Evolutionary conservation across 2,888 invertebrate species (phyloP), one percentile per base, ranked within the genome.

Genomic region (Hyppa rectilinea): DNA sequence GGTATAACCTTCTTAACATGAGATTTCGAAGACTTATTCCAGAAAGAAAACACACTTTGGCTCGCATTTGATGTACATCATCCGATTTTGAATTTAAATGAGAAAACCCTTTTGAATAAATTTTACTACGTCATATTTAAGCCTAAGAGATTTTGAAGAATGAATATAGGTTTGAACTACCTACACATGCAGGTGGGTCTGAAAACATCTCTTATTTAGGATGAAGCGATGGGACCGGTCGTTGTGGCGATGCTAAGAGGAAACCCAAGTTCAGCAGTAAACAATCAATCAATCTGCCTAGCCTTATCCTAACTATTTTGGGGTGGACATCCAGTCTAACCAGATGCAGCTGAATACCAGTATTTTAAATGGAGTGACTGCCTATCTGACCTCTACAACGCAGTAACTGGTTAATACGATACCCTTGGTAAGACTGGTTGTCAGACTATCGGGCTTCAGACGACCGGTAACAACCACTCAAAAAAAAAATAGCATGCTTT

Each of bases 81-180:
- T 62, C 43, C 34, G 49, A 59, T 63, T 78, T 72, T 38, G 38
- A 66, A 71, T 75, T 56, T 26, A 52, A 67, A 75, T 61, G 2
- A 55, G 26, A 1, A 0, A 59, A 65, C 17, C 29, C 43, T 75
- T 66, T 55, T 62, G 64, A 65, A 40, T 60, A n/a, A n/a, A 14
- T 17, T 0, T 45, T 6, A 34, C 20, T n/a, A n/a, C 9, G 4
- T n/a, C 9, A 26, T n/a, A 2, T 26, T 36, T 29, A 31, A 38
- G 5, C 23, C 4, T 17, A 47, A 20, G 4, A 58, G 23, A 23
- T 3, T 31, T 20, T 36, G 1, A 36, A 36, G 36, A 36, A n/a
- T n/a, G n/a, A n/a, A n/a, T n/a, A n/a, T n/a, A n/a, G n/a, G 12
- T 36, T 72, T 31, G 0, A 36, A 43, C 17, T 52, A 38, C 4